Conservation (phyloP, 2,113 vertebrate species). For the Gnathonemus echidnorhynchus region DNA sequence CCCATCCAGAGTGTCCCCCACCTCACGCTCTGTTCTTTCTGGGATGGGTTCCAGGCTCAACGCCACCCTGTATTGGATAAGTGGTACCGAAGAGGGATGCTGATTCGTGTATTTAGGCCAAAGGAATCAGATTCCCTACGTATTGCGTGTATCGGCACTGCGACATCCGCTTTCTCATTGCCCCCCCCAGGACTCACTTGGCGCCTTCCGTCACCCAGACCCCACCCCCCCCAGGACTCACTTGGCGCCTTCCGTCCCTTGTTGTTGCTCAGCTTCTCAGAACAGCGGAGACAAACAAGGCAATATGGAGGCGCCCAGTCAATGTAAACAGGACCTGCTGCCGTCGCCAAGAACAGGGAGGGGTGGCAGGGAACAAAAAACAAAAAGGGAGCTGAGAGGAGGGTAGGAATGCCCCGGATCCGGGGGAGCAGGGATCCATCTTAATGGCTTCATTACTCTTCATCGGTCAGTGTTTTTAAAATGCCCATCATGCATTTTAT, state of each 20-base stretch:
- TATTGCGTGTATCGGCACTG: neutral
- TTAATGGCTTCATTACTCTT: neutral
- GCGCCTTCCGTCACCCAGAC: neutral
- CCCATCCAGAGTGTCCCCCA: neutral
- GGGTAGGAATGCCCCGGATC: neutral
- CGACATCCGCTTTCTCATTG: neutral
- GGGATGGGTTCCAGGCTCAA: neutral
- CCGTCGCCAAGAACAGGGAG: neutral
- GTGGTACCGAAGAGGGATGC: neutral
- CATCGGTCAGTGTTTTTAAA: neutral
- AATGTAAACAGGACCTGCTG: neutral
- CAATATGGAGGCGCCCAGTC: neutral
- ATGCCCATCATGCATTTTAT: neutral
- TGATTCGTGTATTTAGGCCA: neutral
- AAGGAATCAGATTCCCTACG: neutral
- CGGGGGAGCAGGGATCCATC: neutral
- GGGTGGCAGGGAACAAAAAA: neutral
- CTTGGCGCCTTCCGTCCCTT: neutral
- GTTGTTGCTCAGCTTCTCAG: neutral
- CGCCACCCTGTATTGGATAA: neutral
- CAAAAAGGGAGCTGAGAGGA: neutral
- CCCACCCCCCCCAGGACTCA: neutral
- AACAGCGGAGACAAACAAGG: constrained; percentile 3
- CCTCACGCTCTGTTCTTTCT: neutral
- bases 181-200: neutral